Base-by-base conservation (phyloP, 2,113 vertebrate genomes). In the Meleagris gallopavo region DNA sequence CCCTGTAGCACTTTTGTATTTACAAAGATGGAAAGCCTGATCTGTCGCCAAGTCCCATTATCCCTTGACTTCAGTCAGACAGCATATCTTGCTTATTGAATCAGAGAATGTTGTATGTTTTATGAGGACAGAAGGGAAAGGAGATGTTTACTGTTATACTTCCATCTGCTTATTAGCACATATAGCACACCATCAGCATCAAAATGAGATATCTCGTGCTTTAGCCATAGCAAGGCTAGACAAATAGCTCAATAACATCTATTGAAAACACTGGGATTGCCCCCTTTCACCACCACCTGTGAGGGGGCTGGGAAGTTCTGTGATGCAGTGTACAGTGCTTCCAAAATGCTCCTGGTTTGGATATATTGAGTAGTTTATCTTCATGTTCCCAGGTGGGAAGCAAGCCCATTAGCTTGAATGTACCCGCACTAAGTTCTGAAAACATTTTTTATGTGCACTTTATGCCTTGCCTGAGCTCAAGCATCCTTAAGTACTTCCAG, bases 401-500 rank as follows among this genome's bases (percentile, higher is more conserved):
- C 45, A 38, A 34, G 21, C 50, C 62, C 29, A 32, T 76, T 67
- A 78, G n/a, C 32, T 83, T 12, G 8, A 32, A 5, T 83, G 43
- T 94, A 93, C 88, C 45, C 92, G 60, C 60, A 38, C 38, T 93
- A 78, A 83, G 24, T 73, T 86, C 72, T 94, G 45, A 71, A 94
- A 91, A 71, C 25, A 41, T 83, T 93, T 93, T 67, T 87, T 70
- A 22, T 1, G 4, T 75, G 77, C 83, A 29, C 75, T 76, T 61
- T 61, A 86, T 62, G 72, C 60, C 65, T 88, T 88, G 75, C 89
- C 83, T 65, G 61, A 30, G 60, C 83, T 87, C 93, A 78, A 91
- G 82, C 86, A 94, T 96, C 95, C 96, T 89, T 85, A 79, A 96
- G 90, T 92, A 21, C 94, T 96, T 96, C 86, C 87, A 57, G 83